Evolutionary conservation across 2,113 vertebrate genomes (phyloP), one percentile per base, ranked within the genome.

Genomic region (Upupa epops): DNA sequence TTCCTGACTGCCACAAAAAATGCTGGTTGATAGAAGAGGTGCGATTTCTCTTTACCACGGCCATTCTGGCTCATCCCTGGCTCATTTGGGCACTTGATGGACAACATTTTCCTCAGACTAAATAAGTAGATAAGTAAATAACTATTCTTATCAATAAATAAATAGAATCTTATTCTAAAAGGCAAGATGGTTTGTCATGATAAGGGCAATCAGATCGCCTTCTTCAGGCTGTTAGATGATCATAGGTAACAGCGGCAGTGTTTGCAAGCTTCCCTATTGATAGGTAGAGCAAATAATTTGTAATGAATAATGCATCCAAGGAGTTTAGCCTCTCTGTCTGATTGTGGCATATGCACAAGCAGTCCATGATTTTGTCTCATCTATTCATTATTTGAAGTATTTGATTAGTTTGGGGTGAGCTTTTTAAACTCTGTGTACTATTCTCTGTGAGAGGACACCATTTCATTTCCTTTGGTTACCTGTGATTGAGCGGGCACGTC

Each of bases 261-360:
- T 94, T 94, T 93, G 86, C 89, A 97, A 95, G 90, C 86, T 93
- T 95, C 73, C 79, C 59, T 69, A 89, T 72, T 6, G 12, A 94
- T 52, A 94, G 72, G 87, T 87, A 95, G 84, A 93, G 58, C 36
- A 88, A 92, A 82, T 93, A 95, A 95, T 90, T 91, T 54, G 40
- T 40, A 4, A 90, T 95, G 91, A 96, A 96, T 96, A 94, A 94
- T 94, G 86, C 80, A 96, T 95, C 88, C 93, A 96, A 87, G 87
- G 90, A 93, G 65, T 92, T 91, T 66, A 84, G 42, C 37, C 70
- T 88, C 48, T 64, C 68, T 56, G 25, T 76, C 89, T 96, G 92
- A 95, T 94, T 94, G 73, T 91, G 86, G 74, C 9, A 21, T 56
- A 55, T 82, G 42, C 88, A 88, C 1, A 0, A 90, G 64, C 20